Base-by-base conservation (phyloP, 2,888 invertebrate species). In the Fragum whitleyi region DNA sequence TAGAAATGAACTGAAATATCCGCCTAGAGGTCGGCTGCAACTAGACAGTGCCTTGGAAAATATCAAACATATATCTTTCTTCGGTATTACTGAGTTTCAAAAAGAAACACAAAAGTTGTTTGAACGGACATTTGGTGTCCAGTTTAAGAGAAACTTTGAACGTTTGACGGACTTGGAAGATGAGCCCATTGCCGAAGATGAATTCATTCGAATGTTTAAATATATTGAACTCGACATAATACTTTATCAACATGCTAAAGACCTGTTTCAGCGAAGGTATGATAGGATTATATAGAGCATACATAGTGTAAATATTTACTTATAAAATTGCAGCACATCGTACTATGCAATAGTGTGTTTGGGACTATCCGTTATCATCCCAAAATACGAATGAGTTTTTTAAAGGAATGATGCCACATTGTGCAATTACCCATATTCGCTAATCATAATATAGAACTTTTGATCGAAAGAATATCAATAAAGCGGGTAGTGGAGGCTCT, bases 191-290 rank as follows among this genome's bases (percentile, higher is more conserved):
- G 71, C 82, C 14, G 78, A 74, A 47, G 77, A 77, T 19, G 80
- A 85, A 62, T 85, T 83, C 74, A 36, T 74, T 9, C 36, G 68
- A 23, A 81, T 85, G 74, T 78, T 85, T 72, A 51, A 72, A 51
- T 78, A 76, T 39, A 79, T 85, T 1, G 83, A 83, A 26, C 77
- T 83, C 23, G 85, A 85, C 59, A 70, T 85, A 19, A 81, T 80
- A 28, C 51, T 85, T 32, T 85, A 85, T 72, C 53, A 73, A 55
- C 75, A 80, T 70, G 85, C 85, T 3, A 77, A 73, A 57, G 55
- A 77, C 26, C 21, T 85, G 7, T 85, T 85, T 62, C 39, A 21
- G 29, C 39, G 42, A n/a, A 29, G 65, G 9, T 36, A 19, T 19
- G 61, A 61, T 11, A 61, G 29, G 61, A 61, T 61, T 21, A 5